Evolutionary conservation across 2,888 invertebrate species (phyloP), one percentile per base, ranked within the genome.

Genomic region (Oscheius onirici): DNA sequence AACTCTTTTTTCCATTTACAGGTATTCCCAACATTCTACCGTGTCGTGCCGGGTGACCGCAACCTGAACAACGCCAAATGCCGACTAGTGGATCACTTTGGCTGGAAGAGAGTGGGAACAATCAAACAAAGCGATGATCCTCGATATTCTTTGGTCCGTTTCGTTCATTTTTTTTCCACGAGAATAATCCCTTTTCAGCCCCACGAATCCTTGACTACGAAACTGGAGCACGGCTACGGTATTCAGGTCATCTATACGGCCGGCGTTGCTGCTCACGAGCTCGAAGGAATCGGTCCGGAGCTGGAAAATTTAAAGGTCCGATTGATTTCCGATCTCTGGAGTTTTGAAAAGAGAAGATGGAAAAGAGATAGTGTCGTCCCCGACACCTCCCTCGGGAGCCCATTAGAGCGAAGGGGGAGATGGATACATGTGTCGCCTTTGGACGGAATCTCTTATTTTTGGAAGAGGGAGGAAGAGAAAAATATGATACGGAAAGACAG

Each of bases 71-170:
- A 74, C 51, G 86, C 86, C 10, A 82, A 80, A 34, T 91, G 97
- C 68, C 92, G 94, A 5, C 90, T 99, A 41, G 91, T 99, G 78
- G 91, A 92, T 87, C 92, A 93, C 84, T 99, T 95, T 90, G 96
- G 97, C 90, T 99, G 99, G 99, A 96, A 95, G 0, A 90, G 94
- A 73, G 95, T 99, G 43, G 97, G 96, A 1, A 97, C 97, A 1
- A 92, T 99, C 76, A 97, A 95, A 88, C 96, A 96, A 89, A 83
- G 80, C 52, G 96, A 96, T 88, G 94, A 95, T 84, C 95, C 95
- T 0, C 90, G 95, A 89, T 95, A 95, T 88, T 93, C 95, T 3
- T 89, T 96, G 90, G 94, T 94, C 67, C 15, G 11, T 58, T 28
- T 15, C 28, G 10, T 40, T 13, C 40, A 3, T 8, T n/a, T n/a